Conservation (phyloP, 2,888 invertebrate genomes). For the Saturnia pavonia region DNA sequence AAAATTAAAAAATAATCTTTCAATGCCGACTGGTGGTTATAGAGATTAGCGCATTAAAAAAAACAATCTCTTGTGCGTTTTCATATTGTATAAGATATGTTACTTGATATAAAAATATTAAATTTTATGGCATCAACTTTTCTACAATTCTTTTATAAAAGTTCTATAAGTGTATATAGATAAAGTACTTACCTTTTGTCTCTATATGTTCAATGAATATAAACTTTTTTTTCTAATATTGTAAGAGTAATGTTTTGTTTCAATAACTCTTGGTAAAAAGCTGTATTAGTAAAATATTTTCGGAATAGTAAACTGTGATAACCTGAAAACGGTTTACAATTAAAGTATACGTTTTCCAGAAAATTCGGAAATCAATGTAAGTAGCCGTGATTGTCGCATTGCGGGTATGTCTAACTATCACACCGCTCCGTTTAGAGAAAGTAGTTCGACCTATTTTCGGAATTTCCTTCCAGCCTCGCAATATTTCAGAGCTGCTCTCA, state of each 20-base stretch:
- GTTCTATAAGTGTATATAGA: neutral
- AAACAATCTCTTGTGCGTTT: conserved; percentile 18
- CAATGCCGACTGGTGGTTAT: too few relatives aligned
- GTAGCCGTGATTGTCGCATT: conserved; percentile 67
- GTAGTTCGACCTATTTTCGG: conserved; percentile 51
- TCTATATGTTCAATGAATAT: neutral
- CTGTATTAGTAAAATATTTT: neutral
- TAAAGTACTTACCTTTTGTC: neutral
- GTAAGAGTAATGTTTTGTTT: neutral
- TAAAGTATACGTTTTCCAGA: conserved; percentile 36
- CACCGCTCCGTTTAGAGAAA: conserved; percentile 50
- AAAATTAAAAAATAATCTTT: too few relatives aligned
- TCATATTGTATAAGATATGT: neutral
- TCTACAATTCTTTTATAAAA: neutral
- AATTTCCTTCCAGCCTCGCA: conserved; percentile 34
- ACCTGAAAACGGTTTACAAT: conserved; percentile 6
- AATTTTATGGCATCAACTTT: neutral
- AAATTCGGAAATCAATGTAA: conserved; percentile 58
- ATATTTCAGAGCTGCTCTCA: conserved; percentile 16
- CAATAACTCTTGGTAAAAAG: neutral
- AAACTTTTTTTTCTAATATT: neutral
- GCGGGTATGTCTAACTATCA: conserved; percentile 60
- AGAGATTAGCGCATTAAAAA: too few relatives aligned
- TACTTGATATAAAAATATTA: neutral
- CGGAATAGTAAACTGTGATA: neutral